phyloP scores from a whole-genome alignment of 2,113 vertebrate genomes.

The Cebidichthys violaceus region DNA sequence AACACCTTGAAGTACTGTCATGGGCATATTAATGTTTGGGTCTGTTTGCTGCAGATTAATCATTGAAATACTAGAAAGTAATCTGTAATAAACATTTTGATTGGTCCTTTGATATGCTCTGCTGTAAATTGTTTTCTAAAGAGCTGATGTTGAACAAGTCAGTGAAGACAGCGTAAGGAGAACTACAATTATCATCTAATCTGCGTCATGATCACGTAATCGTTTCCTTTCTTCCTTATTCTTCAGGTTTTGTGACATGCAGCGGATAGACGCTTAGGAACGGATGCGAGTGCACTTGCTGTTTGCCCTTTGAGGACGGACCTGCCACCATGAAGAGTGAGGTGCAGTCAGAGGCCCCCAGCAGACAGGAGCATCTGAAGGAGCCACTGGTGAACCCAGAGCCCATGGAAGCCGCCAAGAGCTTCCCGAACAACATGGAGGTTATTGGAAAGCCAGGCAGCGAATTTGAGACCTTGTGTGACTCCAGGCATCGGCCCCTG shows the following conservation, averaged over 20 bases:
- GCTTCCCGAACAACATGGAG: constrained; percentile 91
- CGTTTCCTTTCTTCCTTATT: constrained; percentile 37
- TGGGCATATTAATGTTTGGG: not conserved
- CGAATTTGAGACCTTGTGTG: constrained; percentile 92
- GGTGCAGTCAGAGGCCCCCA: constrained; percentile 91
- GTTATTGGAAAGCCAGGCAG: constrained; percentile 96
- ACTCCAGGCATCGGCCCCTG: constrained; percentile 78
- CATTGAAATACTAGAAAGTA: not conserved
- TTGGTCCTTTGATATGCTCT: not conserved
- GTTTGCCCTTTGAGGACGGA: constrained; percentile 67
- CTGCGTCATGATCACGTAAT: not conserved
- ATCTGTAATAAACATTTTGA: not conserved
- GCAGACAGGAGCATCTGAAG: constrained; percentile 96
- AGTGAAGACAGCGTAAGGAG: not conserved
- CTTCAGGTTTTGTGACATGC: constrained; percentile 81
- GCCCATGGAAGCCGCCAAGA: constrained; percentile 90
- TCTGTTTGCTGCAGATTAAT: not conserved
- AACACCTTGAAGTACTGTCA: not conserved
- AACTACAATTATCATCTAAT: not conserved
- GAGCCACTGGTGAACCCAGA: constrained; percentile 93
- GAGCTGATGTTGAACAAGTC: not conserved
- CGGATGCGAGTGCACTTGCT: constrained; percentile 68
- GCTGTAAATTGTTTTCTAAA: not conserved
- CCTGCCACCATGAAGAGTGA: constrained; percentile 98
- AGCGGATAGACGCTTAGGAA: constrained; percentile 85